Evolutionary conservation across 2,797 vertebrate genomes (phyloP).

Genomic region (Neolamprologus multifasciatus): DNA sequence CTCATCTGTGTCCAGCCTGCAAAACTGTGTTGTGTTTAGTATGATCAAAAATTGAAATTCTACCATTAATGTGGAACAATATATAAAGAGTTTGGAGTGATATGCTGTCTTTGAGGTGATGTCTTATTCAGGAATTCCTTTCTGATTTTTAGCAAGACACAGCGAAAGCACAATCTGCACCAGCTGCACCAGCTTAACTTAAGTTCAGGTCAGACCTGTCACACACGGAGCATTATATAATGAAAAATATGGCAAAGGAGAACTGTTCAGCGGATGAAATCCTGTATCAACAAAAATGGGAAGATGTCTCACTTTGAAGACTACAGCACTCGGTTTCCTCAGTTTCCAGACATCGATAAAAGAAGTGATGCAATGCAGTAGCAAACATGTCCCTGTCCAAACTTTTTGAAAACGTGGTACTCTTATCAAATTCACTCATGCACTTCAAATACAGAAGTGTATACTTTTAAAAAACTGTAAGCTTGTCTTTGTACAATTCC

Average conservation of each 20-base stretch:
- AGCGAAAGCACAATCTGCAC: not conserved
- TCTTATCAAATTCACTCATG: not conserved
- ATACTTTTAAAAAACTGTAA: not conserved
- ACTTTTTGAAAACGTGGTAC: not conserved
- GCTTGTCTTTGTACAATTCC: not conserved
- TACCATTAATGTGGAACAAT: not conserved
- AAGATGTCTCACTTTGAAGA: not conserved
- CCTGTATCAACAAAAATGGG: not conserved
- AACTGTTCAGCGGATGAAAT: not conserved
- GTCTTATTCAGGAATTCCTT: not conserved
- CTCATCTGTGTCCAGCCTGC: not conserved
- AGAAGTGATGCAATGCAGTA: not conserved
- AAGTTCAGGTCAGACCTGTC: not conserved
- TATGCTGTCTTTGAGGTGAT: not conserved
- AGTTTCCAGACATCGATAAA: not conserved
- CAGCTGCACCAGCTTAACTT: not conserved
- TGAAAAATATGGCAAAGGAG: not conserved
- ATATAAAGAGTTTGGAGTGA: not conserved
- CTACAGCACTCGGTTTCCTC: not conserved
- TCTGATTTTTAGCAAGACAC: not conserved
- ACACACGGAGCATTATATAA: not conserved
- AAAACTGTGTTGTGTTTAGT: not conserved
- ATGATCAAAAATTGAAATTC: not conserved
- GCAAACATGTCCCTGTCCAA: not conserved
- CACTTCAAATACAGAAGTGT: not conserved